phyloP scores from a whole-genome alignment of 2,888 invertebrate species.

The Campopleginae sp. region DNA sequence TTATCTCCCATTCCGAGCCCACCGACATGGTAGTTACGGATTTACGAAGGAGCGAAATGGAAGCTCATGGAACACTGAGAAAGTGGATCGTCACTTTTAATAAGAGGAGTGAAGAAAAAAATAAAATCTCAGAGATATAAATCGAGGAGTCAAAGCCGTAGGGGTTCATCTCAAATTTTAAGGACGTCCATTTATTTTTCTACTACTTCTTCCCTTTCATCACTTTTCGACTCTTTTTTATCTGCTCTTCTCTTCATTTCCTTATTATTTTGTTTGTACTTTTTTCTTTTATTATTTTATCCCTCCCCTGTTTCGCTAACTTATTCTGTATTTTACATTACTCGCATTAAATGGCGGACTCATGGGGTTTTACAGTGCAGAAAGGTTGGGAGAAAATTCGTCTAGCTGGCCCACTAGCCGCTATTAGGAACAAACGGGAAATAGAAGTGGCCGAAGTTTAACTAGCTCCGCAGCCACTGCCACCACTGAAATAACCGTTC shows the following conservation, averaged over 20 bases:
- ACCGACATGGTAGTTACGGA: conserved; percentile 37
- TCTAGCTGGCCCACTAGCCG: conserved; percentile 63
- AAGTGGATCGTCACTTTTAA: conserved; percentile 60
- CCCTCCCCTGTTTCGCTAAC: conserved; percentile 16
- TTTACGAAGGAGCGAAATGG: conserved; percentile 37
- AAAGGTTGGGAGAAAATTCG: conserved; percentile 37
- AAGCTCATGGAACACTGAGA: conserved; percentile 34
- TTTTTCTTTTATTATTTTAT: neutral
- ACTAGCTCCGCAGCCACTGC: conserved; percentile 73
- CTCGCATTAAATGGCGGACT: conserved; percentile 20
- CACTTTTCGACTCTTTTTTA: neutral
- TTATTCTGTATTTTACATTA: conserved; percentile 20
- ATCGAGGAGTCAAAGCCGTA: conserved; percentile 15
- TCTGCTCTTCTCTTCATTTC: neutral
- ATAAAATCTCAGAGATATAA: conserved; percentile 10
- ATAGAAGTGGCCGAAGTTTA: conserved; percentile 80
- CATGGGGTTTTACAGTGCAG: conserved; percentile 22
- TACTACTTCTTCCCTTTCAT: neutral
- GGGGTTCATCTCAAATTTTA: conserved; percentile 57
- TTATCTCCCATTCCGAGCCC: conserved; percentile 1
- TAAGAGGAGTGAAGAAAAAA: conserved; percentile 34
- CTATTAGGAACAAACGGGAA: conserved; percentile 78
- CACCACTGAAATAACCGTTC: conserved; percentile 39
- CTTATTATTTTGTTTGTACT: neutral
- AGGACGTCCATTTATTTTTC: conserved; percentile 2